Evolutionary conservation across 2,113 vertebrate genomes (phyloP).

Genomic region (Miniopterus natalensis): DNA sequence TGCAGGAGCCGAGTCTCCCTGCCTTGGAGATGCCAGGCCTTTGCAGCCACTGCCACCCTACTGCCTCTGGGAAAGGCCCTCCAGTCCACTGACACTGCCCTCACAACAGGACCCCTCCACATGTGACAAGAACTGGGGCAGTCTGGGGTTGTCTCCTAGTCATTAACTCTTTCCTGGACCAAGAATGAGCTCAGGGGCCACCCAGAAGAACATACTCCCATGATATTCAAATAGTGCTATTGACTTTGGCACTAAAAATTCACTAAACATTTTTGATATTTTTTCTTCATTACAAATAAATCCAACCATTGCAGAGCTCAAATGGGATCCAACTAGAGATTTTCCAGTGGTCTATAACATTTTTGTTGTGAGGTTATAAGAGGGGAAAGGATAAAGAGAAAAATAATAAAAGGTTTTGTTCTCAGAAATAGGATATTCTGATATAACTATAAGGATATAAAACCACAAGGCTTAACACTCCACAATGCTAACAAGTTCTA

Average conservation of each 20-base stretch:
- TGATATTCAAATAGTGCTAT: neutral
- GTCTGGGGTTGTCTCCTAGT: neutral
- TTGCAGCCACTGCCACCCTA: neutral
- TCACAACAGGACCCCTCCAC: neutral
- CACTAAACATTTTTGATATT: neutral
- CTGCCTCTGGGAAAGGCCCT: neutral
- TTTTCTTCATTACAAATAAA: constrained; percentile 35
- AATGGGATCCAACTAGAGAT: neutral
- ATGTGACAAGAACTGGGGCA: neutral
- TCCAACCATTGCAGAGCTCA: neutral
- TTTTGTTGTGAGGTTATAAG: neutral
- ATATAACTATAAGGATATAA: constrained; percentile 42
- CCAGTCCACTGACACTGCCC: neutral
- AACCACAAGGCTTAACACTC: constrained; percentile 11
- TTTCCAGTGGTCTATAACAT: constrained; percentile 34
- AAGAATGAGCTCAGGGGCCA: neutral
- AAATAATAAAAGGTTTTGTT: constrained; percentile 39
- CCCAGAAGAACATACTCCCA: neutral
- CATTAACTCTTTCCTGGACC: neutral
- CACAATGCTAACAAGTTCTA: neutral
- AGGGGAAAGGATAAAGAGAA: neutral
- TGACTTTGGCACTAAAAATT: constrained; percentile 37
- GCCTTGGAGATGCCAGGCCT: neutral
- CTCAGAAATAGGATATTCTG: constrained; percentile 4
- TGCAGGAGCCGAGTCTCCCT: neutral